These are phyloP conservation scores for Orthosia incerta DNA, from an alignment of 2,888 invertebrate species.

Conservation along the genomic window DNA sequence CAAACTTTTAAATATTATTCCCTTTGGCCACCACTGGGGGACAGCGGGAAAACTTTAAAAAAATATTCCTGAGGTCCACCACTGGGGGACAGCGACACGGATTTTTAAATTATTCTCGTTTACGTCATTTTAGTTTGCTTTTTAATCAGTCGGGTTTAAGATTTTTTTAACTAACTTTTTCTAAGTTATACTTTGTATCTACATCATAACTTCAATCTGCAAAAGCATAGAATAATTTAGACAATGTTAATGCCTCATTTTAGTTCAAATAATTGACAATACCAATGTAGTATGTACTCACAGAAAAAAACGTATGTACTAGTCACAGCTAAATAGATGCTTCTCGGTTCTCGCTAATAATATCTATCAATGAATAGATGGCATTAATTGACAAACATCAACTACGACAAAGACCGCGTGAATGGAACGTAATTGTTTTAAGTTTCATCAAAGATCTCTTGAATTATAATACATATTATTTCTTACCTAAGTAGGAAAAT, in stretches of 20 bases:
- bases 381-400: constrained; percentile 12
- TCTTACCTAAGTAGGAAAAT: neutral
- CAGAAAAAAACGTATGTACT: too few relatives aligned
- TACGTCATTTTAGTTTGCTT: too few relatives aligned
- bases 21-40: too few relatives aligned
- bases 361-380: constrained; percentile 6
- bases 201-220: neutral
- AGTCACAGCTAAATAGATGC: neutral
- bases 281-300: neutral
- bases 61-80: too few relatives aligned
- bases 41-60: too few relatives aligned
- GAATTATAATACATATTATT: neutral
- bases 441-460: neutral
- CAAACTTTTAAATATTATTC: too few relatives aligned
- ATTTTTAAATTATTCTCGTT: too few relatives aligned
- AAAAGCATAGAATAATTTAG: neutral
- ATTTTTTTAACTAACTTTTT: too few relatives aligned
- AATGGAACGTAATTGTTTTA: constrained; percentile 7
- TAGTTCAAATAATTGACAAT: neutral
- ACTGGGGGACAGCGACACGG: too few relatives aligned
- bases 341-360: neutral
- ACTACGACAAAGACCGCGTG: neutral
- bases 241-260: neutral
- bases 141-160: too few relatives aligned
- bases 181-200: neutral